phyloP scores from a whole-genome alignment of 2,113 vertebrate species.

The Mugil cephalus region DNA sequence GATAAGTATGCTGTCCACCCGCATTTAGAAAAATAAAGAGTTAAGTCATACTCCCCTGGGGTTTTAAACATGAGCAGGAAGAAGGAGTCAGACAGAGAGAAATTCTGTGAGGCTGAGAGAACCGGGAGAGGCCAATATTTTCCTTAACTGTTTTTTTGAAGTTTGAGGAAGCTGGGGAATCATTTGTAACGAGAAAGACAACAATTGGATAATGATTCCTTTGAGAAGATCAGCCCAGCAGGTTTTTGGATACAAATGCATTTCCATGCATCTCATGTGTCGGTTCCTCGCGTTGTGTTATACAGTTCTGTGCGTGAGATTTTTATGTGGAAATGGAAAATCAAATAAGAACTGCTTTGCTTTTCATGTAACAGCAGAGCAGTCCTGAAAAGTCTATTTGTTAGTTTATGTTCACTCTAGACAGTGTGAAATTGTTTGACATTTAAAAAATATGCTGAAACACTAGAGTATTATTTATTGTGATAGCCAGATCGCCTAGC shows the following conservation, averaged over 20 bases:
- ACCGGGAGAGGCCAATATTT: conserved; percentile 52
- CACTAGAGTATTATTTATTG: no score
- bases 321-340: conserved; percentile 24
- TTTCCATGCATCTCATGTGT: conserved; percentile 49
- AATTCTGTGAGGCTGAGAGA: conserved; percentile 24
- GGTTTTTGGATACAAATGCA: conserved; percentile 29
- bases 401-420: not conserved
- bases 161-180: conserved; percentile 48
- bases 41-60: conserved; percentile 27
- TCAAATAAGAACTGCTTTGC: conserved; percentile 12
- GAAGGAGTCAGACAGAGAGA: conserved; percentile 2
- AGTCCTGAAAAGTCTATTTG: conserved; percentile 1
- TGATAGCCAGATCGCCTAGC: no score
- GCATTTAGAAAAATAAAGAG: conserved; percentile 33
- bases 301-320: conserved; percentile 2
- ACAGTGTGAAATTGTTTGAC: conserved; percentile 1
- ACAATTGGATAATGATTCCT: conserved; percentile 44
- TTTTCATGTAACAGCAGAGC: conserved; percentile 4
- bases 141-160: conserved; percentile 49
- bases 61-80: not conserved
- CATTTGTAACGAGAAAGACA: conserved; percentile 56
- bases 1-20: conserved; percentile 12
- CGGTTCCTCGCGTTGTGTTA: conserved; percentile 5
- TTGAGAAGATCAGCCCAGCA: conserved; percentile 50
- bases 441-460: not conserved